Conservation (phyloP, 2,888 invertebrate species). For the Ophraella communa region DNA sequence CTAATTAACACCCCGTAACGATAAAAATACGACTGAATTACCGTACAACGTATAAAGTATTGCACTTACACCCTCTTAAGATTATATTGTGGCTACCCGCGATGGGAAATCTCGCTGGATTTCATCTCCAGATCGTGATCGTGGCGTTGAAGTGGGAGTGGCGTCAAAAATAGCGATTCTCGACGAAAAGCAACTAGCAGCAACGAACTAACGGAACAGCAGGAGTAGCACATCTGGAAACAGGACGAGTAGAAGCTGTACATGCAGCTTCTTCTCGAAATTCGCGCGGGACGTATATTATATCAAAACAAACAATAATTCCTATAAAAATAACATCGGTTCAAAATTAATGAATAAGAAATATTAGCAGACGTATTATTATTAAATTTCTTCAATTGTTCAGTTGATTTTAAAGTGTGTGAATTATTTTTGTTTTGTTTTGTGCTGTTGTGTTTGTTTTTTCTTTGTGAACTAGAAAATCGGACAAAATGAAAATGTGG, state of each 20-base stretch:
- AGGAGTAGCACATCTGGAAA: constrained; percentile 33
- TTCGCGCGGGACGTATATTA: constrained; percentile 56
- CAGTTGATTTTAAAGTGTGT: neutral
- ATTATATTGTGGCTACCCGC: constrained; percentile 7
- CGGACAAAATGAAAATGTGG: constrained; percentile 14
- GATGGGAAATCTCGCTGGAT: constrained; percentile 17
- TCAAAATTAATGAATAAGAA: too few relatives aligned
- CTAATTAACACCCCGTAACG: neutral
- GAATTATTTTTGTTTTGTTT: neutral
- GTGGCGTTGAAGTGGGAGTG: constrained; percentile 20
- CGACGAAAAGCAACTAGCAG: constrained; percentile 2
- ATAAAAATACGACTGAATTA: neutral
- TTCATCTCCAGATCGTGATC: constrained; percentile 18
- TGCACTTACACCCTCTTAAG: constrained; percentile 5
- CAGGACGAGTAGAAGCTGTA: constrained; percentile 55
- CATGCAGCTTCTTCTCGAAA: constrained; percentile 56
- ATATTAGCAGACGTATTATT: neutral
- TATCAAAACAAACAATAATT: constrained; percentile 47
- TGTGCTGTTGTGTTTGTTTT: neutral
- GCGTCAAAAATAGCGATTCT: constrained; percentile 18
- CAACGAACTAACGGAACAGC: constrained; percentile 5
- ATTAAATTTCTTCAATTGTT: neutral
- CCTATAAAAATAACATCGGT: too few relatives aligned
- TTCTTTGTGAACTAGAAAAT: constrained; percentile 10
- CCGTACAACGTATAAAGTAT: neutral